These are phyloP conservation scores for Plecturocebus donacophilus DNA, from an alignment of 2,113 vertebrate species.

Conservation along the genomic window DNA sequence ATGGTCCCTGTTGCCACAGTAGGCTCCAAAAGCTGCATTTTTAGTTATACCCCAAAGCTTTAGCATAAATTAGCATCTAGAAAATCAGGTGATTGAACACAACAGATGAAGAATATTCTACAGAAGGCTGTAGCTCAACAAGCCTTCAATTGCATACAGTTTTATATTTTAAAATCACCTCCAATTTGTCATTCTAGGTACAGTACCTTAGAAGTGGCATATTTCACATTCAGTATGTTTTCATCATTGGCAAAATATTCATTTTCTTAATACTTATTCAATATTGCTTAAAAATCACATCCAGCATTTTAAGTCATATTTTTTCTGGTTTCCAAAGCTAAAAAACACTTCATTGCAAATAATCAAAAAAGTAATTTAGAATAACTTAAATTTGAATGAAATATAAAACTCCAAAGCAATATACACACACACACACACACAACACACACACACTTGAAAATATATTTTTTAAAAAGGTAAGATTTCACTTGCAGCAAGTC, in stretches of 20 bases:
- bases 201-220: slow-evolving; percentile 33
- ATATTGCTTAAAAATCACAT: slow-evolving; percentile 38
- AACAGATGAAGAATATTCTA: slow-evolving; percentile 27
- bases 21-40: slow-evolving; percentile 6
- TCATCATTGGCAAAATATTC: slow-evolving; percentile 44
- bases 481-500: background rate
- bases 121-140: background rate
- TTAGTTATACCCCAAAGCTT: background rate
- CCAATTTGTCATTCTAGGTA: slow-evolving; percentile 16
- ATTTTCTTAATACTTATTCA: slow-evolving; percentile 50
- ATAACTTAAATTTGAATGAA: slow-evolving; percentile 37
- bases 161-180: slow-evolving; percentile 39
- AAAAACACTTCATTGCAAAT: slow-evolving; percentile 42
- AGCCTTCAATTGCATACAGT: background rate
- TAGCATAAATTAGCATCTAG: background rate
- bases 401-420: slow-evolving; percentile 30
- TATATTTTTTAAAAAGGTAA: background rate
- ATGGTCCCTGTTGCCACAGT: background rate
- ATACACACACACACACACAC: background rate
- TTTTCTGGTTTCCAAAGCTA: slow-evolving; percentile 36
- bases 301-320: background rate
- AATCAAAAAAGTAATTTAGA: slow-evolving; percentile 46
- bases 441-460: background rate
- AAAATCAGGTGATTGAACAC: background rate
- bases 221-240: slow-evolving; percentile 39